Percentiles rank a stretch among this genome's conserved stretches.
Conservation (phyloP, 2,113 vertebrate species). For the Saimiri boliviensis region DNA sequence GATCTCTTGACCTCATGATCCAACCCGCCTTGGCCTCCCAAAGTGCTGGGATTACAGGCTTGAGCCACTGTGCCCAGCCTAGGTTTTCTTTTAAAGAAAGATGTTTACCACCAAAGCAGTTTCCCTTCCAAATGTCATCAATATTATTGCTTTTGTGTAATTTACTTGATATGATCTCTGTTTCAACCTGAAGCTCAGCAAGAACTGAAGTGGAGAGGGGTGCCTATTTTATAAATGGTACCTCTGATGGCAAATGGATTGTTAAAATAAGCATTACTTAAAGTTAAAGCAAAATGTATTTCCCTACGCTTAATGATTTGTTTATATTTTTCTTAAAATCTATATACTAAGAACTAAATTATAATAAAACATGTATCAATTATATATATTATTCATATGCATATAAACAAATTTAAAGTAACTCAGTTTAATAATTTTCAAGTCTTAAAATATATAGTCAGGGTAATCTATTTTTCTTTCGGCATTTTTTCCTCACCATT, state of each 20-base stretch:
- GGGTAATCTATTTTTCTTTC: not conserved
- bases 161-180: not conserved
- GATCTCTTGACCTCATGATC: too few relatives aligned
- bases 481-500: constrained; percentile 10
- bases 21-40: too few relatives aligned
- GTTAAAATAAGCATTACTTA: not conserved
- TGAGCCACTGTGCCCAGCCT: too few relatives aligned
- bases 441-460: not conserved
- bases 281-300: constrained; percentile 8
- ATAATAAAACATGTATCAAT: not conserved
- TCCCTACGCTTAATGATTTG: not conserved
- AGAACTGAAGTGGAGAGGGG: not conserved
- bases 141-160: not conserved
- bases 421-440: constrained; percentile 13
- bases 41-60: too few relatives aligned
- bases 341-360: not conserved
- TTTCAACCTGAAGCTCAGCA: not conserved
- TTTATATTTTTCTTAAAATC: not conserved
- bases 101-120: not conserved
- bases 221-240: not conserved
- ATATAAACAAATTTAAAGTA: not conserved
- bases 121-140: constrained; percentile 9
- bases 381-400: not conserved
- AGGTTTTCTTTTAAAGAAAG: not conserved
- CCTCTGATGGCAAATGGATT: not conserved